phyloP scores from a whole-genome alignment of 1,140 invertebrate species.

The Apis mellifera region Amel_HAv3.1 CM009942.2:11270001-11270500 shows the following conservation, averaged over 20 bases:
- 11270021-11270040: background rate
- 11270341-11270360: conserved; percentile 80
- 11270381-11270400: conserved; percentile 84
- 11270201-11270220: background rate
- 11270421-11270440: conserved; percentile 85
- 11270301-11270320: conserved; percentile 83
- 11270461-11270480: conserved; percentile 61
- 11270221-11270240: conserved; percentile 76
- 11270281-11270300: conserved; percentile 81
- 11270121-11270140: too few species aligned
- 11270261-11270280: conserved; percentile 82
- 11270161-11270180: background rate
- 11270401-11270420: conserved; percentile 84
- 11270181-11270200: background rate
- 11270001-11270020: background rate
- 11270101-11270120: too few species aligned
- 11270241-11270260: conserved; percentile 83
- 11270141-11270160: too few species aligned
- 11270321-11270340: conserved; percentile 81
- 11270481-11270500: background rate
- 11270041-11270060: background rate
- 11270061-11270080: too few species aligned
- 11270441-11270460: conserved; percentile 76
- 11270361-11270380: conserved; percentile 81
- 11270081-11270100: too few species aligned